These are phyloP conservation scores for Salticus scenicus DNA, from an alignment of 2,888 invertebrate species.

Conservation along the genomic window DNA sequence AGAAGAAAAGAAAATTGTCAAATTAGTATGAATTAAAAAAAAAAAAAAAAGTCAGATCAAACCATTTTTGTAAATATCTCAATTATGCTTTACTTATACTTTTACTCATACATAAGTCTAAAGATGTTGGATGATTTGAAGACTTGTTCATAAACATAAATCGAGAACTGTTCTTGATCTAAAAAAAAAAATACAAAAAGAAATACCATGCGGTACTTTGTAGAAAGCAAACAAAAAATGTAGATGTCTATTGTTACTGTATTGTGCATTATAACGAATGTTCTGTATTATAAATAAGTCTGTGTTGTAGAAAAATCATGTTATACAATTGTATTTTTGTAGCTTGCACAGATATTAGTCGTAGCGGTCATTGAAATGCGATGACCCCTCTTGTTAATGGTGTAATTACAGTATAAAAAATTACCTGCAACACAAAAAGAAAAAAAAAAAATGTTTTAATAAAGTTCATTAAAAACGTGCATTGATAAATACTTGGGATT, in stretches of 20 bases:
- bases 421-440: not conserved
- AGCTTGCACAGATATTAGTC: slow-evolving; percentile 70
- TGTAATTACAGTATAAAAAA: slow-evolving; percentile 53
- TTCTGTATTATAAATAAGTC: slow-evolving; percentile 55
- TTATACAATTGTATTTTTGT: slow-evolving; percentile 71
- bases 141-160: not conserved
- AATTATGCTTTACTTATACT: not conserved
- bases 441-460: slow-evolving; percentile 25
- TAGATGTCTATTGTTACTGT: slow-evolving; percentile 57
- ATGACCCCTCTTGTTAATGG: slow-evolving; percentile 61
- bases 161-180: not conserved
- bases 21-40: not conserved
- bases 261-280: slow-evolving; percentile 50
- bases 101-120: slow-evolving; percentile 6
- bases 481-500: slow-evolving; percentile 16
- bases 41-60: not conserved
- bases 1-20: not conserved
- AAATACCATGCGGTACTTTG: slow-evolving; percentile 47
- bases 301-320: slow-evolving; percentile 70
- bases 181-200: too few species aligned
- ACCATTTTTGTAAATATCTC: not conserved
- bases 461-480: slow-evolving; percentile 30
- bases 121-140: slow-evolving; percentile 17
- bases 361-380: slow-evolving; percentile 55
- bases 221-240: slow-evolving; percentile 39